phyloP scores from a whole-genome alignment of 2,113 vertebrate species.

The Marmota monax region DNA sequence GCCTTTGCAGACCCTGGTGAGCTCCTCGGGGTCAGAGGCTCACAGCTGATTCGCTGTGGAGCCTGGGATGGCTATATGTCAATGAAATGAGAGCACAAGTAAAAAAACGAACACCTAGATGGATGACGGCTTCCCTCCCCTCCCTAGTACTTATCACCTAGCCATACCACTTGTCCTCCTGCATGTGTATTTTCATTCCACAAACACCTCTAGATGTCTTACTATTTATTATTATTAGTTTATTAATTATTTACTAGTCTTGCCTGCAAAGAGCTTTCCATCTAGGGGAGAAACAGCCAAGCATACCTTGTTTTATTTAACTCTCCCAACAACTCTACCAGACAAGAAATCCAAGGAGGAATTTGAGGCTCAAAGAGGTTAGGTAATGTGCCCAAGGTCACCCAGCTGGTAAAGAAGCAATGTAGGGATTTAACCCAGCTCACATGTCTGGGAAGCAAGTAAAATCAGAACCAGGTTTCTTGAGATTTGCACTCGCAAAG shows the following conservation, averaged over 20 bases:
- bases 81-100: constrained; percentile 25
- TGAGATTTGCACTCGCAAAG: background rate
- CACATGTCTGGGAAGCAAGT: constrained; percentile 54
- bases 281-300: background rate
- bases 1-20: background rate
- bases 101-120: background rate
- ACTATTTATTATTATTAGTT: background rate
- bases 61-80: background rate
- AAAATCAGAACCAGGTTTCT: constrained; percentile 48
- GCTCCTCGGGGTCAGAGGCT: background rate
- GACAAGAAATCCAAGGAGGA: constrained; percentile 65
- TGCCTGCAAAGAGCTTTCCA: constrained; percentile 41
- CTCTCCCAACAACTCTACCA: constrained; percentile 39
- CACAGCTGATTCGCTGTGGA: background rate
- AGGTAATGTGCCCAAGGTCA: constrained; percentile 48
- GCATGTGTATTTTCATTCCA: background rate
- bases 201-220: background rate
- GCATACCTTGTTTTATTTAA: background rate
- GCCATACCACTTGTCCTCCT: background rate
- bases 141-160: background rate
- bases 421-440: constrained; percentile 58
- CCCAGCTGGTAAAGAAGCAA: constrained; percentile 38
- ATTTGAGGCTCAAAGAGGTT: constrained; percentile 55
- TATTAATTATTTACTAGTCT: background rate
- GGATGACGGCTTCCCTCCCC: background rate